Evolutionary conservation across 2,797 vertebrate species (phyloP), one percentile per base, ranked within the genome.

Genomic region (Ctenochaetus hawaiiensis): DNA sequence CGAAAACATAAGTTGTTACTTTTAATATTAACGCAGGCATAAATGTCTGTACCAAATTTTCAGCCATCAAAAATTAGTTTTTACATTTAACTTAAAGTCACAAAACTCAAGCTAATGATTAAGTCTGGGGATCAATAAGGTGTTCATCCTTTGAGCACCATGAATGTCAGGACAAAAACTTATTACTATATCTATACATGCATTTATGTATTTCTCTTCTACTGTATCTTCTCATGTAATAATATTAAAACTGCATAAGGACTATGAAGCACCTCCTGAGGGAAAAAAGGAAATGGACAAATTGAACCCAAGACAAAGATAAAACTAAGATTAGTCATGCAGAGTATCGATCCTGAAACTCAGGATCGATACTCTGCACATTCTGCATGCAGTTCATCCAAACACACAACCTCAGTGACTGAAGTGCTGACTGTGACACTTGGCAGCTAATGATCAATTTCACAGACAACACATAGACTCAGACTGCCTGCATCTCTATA

Each of bases 371-470:
- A 59, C 57, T 2, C 51, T 20, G 4, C 11, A 56, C 60, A 48
- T 26, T 66, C 44, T 39, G 43, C 49, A 61, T 37, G 1, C 17
- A 68, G 58, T 76, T 62, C 16, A 0, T 45, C 53, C 48, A 12
- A 67, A 73, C 61, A 57, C 12, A 39, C 43, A 9, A 26, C 5
- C 53, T 18, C 41, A 18, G 18, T 58, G 69, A 81, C 44, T 30
- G 48, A 67, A 70, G 52, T 57, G 75, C 77, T 39, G 73, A 80
- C 67, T 54, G 39, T 44, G 39, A 68, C 20, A 20, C 45, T 49
- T 47, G 14, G 57, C 37, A 47, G 12, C 63, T 47, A 30, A 58
- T 70, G 72, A 73, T 71, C 14, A 10, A 47, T 30, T 49, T 69
- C 39, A 18, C 56, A 30, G 30, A 62, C 26, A 37, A 54, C 61